Percentiles rank a stretch among this genome's conserved stretches.
Evolutionary conservation across 2,113 vertebrate genomes (phyloP).

Genomic region (Xiphophorus maculatus): DNA sequence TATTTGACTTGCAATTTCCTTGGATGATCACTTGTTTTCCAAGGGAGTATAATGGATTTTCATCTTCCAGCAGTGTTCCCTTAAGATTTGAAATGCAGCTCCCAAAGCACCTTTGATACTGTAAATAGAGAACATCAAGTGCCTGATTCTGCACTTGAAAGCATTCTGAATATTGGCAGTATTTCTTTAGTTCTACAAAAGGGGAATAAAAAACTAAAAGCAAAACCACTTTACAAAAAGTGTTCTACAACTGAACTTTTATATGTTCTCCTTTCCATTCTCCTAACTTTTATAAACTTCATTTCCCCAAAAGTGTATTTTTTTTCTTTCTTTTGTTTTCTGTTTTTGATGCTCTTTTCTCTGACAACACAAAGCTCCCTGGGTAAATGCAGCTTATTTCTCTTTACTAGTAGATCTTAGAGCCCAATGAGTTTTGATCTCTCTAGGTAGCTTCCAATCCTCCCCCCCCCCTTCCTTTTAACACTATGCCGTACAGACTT

Average conservation of each 20-base stretch:
- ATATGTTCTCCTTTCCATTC: slow-evolving; percentile 10
- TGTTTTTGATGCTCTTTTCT: slow-evolving; percentile 16
- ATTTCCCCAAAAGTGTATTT: slow-evolving; percentile 22
- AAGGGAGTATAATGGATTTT: slow-evolving; percentile 50
- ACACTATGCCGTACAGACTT: slow-evolving; percentile 31
- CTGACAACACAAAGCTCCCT: slow-evolving; percentile 40
- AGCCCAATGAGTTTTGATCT: slow-evolving; percentile 45
- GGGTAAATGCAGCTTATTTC: slow-evolving; percentile 48
- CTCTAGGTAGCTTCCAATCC: slow-evolving; percentile 33
- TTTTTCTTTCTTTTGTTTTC: neutral
- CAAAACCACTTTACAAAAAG: slow-evolving; percentile 35
- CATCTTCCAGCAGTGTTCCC: slow-evolving; percentile 40
- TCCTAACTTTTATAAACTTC: slow-evolving; percentile 52
- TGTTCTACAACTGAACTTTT: slow-evolving; percentile 2
- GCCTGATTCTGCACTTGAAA: slow-evolving; percentile 37
- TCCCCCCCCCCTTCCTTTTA: slow-evolving; percentile 39
- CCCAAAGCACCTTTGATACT: slow-evolving; percentile 33
- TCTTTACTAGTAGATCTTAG: slow-evolving; percentile 55
- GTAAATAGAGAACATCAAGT: slow-evolving; percentile 46
- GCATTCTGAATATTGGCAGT: slow-evolving; percentile 35
- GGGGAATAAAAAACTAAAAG: slow-evolving; percentile 7
- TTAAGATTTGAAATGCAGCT: slow-evolving; percentile 39
- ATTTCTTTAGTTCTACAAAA: slow-evolving; percentile 6
- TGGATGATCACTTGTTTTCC: slow-evolving; percentile 58
- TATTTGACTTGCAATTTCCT: slow-evolving; percentile 66